A percentile compares a stretch with the other conserved stretches of the same genome.
Evolutionary conservation across 2,797 vertebrate genomes (phyloP).

Genomic region (Sebastes trivittatus): DNA sequence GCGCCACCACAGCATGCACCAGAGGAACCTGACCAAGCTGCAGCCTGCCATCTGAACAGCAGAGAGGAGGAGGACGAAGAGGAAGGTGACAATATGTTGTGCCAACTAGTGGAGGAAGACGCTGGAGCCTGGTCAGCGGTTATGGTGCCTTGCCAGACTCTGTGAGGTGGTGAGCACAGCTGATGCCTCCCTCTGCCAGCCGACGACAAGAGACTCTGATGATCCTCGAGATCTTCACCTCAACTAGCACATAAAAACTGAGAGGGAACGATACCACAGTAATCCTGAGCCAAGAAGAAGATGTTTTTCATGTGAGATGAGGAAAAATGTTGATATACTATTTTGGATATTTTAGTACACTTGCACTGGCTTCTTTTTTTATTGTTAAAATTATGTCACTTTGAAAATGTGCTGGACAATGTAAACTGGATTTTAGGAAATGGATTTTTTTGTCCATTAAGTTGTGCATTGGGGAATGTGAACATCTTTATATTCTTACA

Average conservation of each 20-base stretch:
- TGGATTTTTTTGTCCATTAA: conserved; percentile 26
- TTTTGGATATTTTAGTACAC: conserved; percentile 57
- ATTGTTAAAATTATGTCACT: conserved; percentile 36
- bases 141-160: conserved; percentile 54
- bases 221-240: conserved; percentile 24
- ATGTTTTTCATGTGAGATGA: conserved; percentile 24
- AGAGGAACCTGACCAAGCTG: conserved; percentile 97
- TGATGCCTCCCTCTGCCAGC: conserved; percentile 44
- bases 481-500: conserved; percentile 37
- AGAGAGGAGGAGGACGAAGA: conserved; percentile 40
- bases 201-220: conserved; percentile 19
- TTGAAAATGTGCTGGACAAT: conserved; percentile 60
- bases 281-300: conserved; percentile 62
- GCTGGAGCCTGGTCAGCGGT: conserved; percentile 69
- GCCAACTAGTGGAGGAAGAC: conserved; percentile 53
- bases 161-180: conserved; percentile 47
- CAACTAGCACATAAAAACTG: conserved; percentile 24
- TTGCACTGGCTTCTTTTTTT: conserved; percentile 71
- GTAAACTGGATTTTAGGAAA: conserved; percentile 75
- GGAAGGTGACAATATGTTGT: conserved; percentile 63
- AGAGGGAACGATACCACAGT: conserved; percentile 29
- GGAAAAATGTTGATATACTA: conserved; percentile 47
- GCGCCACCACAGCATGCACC: conserved; percentile 99
- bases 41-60: conserved; percentile 90
- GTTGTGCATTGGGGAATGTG: conserved; percentile 22